Conservation (phyloP, 2,888 invertebrate species). For the Cynaeus angustus region DNA sequence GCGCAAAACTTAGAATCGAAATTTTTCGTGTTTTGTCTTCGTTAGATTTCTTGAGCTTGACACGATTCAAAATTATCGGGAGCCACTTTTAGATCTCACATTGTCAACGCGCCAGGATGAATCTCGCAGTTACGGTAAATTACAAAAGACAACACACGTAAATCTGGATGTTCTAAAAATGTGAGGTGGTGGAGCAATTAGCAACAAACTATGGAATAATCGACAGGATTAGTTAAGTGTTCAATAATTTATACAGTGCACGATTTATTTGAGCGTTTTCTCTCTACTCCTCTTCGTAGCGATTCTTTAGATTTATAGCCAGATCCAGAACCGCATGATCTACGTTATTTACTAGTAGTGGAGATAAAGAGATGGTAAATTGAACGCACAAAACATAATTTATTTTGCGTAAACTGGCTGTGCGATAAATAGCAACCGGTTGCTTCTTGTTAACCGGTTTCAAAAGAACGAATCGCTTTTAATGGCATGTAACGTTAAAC, state of each 20-base stretch:
- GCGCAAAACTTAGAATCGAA: background rate
- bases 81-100: constrained; percentile 20
- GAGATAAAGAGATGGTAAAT: constrained; percentile 12
- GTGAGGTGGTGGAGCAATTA: constrained; percentile 13
- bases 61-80: constrained; percentile 21
- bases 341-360: constrained; percentile 2
- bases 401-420: too few species aligned
- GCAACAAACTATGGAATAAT: background rate
- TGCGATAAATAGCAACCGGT: background rate
- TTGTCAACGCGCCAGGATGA: constrained; percentile 31
- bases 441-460: too few species aligned
- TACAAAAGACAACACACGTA: constrained; percentile 15
- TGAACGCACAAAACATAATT: background rate
- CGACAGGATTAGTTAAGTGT: background rate
- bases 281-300: background rate
- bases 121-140: constrained; percentile 22
- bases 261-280: constrained; percentile 23
- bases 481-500: constrained; percentile 19
- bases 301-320: constrained; percentile 29
- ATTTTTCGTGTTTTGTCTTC: background rate
- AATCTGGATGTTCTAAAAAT: constrained; percentile 17
- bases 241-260: constrained; percentile 18
- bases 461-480: constrained; percentile 4
- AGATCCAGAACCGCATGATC: background rate
- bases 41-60: background rate